These are phyloP conservation scores for Neopelma chrysocephalum DNA, from an alignment of 2,797 vertebrate genomes.

Conservation along the genomic window DNA sequence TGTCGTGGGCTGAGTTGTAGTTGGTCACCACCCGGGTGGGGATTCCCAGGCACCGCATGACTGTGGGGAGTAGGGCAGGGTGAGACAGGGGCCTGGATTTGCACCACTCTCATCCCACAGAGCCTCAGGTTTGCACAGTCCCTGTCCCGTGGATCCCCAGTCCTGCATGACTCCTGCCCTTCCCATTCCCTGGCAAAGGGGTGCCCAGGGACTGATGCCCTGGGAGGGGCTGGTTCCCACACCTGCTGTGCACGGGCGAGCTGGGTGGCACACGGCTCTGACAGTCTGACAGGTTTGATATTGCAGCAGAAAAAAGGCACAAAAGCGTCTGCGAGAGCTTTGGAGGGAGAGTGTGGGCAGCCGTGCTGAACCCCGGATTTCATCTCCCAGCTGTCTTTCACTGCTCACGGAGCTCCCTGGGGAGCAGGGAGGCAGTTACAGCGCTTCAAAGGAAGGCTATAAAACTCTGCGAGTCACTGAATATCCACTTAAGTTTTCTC, in stretches of 20 bases:
- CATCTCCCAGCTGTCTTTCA: constrained; percentile 4
- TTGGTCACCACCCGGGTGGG: constrained; percentile 92
- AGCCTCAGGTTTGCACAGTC: background rate
- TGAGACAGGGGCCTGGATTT: background rate
- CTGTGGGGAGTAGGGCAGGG: constrained; percentile 62
- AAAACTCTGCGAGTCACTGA: background rate
- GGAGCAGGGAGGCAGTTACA: background rate
- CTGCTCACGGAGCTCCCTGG: background rate
- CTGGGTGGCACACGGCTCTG: background rate
- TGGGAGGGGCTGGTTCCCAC: accelerated
- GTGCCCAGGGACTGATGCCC: background rate
- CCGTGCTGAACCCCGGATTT: background rate
- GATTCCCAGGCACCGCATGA: constrained; percentile 89
- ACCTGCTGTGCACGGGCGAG: accelerated
- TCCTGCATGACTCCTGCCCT: background rate
- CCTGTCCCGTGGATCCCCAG: background rate
- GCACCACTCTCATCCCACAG: background rate
- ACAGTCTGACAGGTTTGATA: background rate
- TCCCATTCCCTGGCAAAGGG: background rate
- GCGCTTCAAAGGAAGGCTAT: background rate
- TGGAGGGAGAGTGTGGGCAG: background rate
- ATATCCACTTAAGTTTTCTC: background rate
- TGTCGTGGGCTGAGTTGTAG: constrained; percentile 91
- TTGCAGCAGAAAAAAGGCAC: background rate
- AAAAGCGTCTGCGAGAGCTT: background rate